These are phyloP conservation scores for human DNA, from an alignment of 2,113 vertebrate species.

Conservation along the genomic window DNA sequence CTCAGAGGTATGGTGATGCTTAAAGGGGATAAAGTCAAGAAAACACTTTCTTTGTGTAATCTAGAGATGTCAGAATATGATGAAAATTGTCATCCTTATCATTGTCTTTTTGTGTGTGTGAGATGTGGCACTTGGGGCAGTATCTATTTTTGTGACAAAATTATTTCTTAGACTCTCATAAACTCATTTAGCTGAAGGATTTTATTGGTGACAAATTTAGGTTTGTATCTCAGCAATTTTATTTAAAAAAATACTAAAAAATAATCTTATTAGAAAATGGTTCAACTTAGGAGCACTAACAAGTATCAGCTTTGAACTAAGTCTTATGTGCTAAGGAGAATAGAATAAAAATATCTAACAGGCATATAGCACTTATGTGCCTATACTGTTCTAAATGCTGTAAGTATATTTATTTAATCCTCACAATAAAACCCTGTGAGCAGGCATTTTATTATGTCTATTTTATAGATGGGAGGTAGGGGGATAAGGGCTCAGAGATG, in stretches of 20 bases:
- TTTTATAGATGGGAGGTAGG: background rate
- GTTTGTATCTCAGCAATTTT: background rate
- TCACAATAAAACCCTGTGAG: background rate
- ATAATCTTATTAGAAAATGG: background rate
- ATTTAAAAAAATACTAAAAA: constrained; percentile 17
- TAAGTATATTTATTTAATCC: background rate
- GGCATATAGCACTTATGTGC: background rate
- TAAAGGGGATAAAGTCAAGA: background rate
- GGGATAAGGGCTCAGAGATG: background rate
- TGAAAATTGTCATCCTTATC: background rate
- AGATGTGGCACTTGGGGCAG: background rate
- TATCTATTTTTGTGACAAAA: background rate
- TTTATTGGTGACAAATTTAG: background rate
- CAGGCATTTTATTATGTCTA: background rate
- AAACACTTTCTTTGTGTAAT: background rate
- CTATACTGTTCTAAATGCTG: background rate
- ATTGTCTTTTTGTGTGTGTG: too few relatives aligned
- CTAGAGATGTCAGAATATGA: background rate
- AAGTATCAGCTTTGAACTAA: background rate
- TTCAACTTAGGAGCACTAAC: background rate
- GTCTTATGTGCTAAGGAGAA: background rate
- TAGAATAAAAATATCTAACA: background rate
- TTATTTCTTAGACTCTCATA: background rate
- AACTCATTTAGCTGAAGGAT: constrained; percentile 12
- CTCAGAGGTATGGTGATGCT: background rate